Base-by-base conservation (phyloP, 2,113 vertebrate species). In the Heterocephalus glaber region DNA sequence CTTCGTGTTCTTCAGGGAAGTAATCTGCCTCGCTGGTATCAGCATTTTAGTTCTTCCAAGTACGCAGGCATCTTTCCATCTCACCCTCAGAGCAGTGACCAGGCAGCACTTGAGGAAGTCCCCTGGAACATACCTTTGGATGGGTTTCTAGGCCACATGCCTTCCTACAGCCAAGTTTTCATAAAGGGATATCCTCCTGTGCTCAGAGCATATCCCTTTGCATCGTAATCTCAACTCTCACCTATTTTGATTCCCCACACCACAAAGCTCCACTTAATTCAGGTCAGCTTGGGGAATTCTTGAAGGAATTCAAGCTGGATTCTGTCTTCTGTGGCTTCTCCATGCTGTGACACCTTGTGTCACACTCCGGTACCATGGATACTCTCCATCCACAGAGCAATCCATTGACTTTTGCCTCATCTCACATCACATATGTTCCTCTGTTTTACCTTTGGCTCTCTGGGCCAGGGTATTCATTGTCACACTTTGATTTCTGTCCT, bases 281-380 rank as follows among this genome's bases (percentile, higher is more conserved):
- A 92, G 65, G 70, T 49, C 24, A 90, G 35, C 49, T 65, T 80
- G 41, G 74, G 47, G 8, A 65, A 52, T 68, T 60, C 80, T 54
- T 92, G 30, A 47, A 89, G 84, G 72, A 86, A 90, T 84, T 49
- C 63, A 70, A 86, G 35, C 79, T 89, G 76, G 81, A 70, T 52
- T 35, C 76, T 70, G 10, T 70, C 68, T 65, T 28, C 2, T 8
- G 12, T 19, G 9, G 58, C 44, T 72, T 65, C 54, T 86, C 24
- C 35, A 13, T 38, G 74, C 33, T 85, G 2, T 19, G 60, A 79
- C 54, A 52, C 28, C 47, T 72, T 83, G 72, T 2, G 30, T 49
- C 65, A 47, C 2, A 24, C 16, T 61, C 17, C 47, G 58, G 38
- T 7, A 28, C 33, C 14, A 4, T 24, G 44, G 54, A 10, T 2